These are phyloP conservation scores for Donacobius atricapilla DNA, from an alignment of 2,113 vertebrate genomes.

Conservation along the genomic window DNA sequence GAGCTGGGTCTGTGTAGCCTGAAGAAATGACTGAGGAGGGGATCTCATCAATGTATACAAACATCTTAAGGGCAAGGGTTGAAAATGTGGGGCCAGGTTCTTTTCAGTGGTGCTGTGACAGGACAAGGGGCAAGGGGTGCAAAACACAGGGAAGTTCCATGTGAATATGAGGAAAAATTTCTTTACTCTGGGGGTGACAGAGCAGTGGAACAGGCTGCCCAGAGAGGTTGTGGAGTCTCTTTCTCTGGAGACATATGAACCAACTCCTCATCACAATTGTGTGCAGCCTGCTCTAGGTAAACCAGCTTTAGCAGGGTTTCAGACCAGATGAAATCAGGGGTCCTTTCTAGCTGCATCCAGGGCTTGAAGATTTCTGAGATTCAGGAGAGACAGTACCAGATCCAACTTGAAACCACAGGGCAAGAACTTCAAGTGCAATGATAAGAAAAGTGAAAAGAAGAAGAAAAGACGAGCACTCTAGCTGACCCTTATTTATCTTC, in stretches of 20 bases:
- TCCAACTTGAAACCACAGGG: neutral
- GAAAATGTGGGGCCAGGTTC: neutral
- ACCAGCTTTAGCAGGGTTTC: neutral
- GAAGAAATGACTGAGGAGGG: neutral
- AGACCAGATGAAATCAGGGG: neutral
- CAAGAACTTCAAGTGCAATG: neutral
- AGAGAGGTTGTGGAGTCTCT: neutral
- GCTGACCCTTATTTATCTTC: neutral
- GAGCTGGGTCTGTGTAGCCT: neutral
- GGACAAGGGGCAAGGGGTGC: no score
- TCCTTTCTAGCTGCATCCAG: neutral
- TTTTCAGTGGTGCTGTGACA: neutral
- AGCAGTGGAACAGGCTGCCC: neutral
- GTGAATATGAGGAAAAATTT: neutral
- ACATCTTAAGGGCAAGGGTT: neutral
- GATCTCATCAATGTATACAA: neutral
- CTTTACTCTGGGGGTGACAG: neutral
- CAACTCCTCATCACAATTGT: accelerated
- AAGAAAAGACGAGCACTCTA: neutral
- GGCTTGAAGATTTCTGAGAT: neutral
- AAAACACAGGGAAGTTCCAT: neutral
- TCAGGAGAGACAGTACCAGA: neutral
- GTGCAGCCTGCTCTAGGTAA: neutral
- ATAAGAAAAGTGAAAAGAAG: neutral
- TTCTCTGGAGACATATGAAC: neutral